Percentiles rank a stretch among this genome's conserved stretches.
Evolutionary conservation across 2,113 vertebrate genomes (phyloP).

Genomic region (Gnathonemus echidnorhynchus): DNA sequence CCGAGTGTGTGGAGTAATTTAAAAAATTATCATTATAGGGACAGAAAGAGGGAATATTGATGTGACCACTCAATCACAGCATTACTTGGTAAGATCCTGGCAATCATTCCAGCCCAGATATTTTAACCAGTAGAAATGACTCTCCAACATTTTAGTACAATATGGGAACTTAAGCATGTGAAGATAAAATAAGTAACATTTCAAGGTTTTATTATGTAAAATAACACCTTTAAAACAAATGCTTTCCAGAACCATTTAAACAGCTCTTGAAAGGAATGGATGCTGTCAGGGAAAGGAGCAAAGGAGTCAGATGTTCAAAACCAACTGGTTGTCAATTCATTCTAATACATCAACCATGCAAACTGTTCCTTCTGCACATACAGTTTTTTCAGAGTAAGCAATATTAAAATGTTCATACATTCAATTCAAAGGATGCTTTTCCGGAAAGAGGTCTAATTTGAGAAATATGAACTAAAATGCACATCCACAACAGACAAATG

Average conservation of each 20-base stretch:
- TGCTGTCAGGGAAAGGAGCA: background rate
- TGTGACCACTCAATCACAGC: background rate
- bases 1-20: background rate
- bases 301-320: background rate
- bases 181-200: conserved; percentile 10
- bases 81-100: background rate
- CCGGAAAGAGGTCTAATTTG: background rate
- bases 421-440: conserved; percentile 12
- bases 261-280: background rate
- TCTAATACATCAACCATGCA: conserved; percentile 1
- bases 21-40: background rate
- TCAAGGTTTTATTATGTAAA: conserved; percentile 21
- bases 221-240: conserved; percentile 17
- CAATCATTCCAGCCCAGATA: background rate
- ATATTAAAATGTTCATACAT: conserved; percentile 7
- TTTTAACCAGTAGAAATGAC: background rate
- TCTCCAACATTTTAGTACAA: background rate
- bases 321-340: conserved; percentile 2
- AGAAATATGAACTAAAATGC: conserved; percentile 5
- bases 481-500: background rate
- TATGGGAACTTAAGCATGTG: background rate
- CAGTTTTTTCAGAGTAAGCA: background rate
- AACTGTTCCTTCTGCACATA: background rate
- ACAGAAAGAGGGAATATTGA: background rate
- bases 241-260: conserved; percentile 11